Evolutionary conservation across 2,888 invertebrate genomes (phyloP).

Genomic region (Aproaerema taeniolella): DNA sequence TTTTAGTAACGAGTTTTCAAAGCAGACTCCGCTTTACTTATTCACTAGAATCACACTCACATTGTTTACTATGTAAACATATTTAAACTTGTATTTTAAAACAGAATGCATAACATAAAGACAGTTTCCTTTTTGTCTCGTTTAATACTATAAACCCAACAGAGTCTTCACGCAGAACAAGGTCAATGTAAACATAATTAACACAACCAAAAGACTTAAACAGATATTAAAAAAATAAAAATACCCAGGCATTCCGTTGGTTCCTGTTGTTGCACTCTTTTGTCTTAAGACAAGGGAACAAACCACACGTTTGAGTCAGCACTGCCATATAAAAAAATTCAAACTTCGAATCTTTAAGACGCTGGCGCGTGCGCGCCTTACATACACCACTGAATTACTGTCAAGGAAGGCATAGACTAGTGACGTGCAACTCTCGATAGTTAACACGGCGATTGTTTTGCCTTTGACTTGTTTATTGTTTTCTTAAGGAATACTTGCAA

Average conservation of each 20-base stretch:
- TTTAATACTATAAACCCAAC: conserved; percentile 1
- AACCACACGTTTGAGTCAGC: conserved; percentile 61
- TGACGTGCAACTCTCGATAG: too few relatives aligned
- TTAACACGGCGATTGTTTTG: too few relatives aligned
- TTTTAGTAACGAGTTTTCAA: too few relatives aligned
- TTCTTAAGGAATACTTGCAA: too few relatives aligned
- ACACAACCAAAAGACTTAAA: conserved; percentile 8
- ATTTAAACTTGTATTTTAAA: too few relatives aligned
- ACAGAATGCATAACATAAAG: too few relatives aligned
- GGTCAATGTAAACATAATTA: conserved; percentile 27
- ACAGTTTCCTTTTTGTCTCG: too few relatives aligned
- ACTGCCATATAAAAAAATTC: conserved; percentile 73
- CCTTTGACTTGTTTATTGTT: too few relatives aligned
- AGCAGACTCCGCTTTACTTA: too few relatives aligned
- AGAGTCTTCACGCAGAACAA: conserved; percentile 20
- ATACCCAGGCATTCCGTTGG: conserved; percentile 60
- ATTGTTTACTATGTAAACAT: too few relatives aligned
- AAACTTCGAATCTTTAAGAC: conserved; percentile 38
- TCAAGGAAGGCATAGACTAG: conserved; percentile 49
- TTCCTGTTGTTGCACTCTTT: conserved; percentile 45
- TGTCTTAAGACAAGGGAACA: conserved; percentile 56
- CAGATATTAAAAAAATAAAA: conserved; percentile 14
- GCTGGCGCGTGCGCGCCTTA: conserved; percentile 62
- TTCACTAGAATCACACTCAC: too few relatives aligned
- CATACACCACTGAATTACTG: conserved; percentile 59